Evolutionary conservation across 1,140 invertebrate genomes (phyloP), one percentile per base, ranked within the genome.

Genomic region (Temnothorax longispinosus): DNA sequence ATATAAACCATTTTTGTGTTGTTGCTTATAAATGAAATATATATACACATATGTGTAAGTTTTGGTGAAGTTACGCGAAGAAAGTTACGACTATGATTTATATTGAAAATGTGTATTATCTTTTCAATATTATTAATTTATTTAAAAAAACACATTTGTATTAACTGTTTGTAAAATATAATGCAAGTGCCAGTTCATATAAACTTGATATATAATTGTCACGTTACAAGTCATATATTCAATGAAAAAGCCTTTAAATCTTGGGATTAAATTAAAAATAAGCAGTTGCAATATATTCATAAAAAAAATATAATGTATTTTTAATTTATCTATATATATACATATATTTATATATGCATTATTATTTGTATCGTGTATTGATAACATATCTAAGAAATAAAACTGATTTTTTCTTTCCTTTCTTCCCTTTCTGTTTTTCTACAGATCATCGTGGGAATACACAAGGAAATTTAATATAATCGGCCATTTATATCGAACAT

Each of bases 101-200:
- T 56, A 81, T 56, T 27, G 6, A 27, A 71, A 56, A 71, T 81
- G 64, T 81, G 77, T 78, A 78, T 80, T 67, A 80, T 80, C 21
- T 54, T 80, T 81, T 77, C 18, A 60, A 47, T 62, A 75, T 84
- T 74, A 72, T 65, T 77, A 62, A 54, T 77, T 76, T 65, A 54
- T 85, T 54, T 65, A 65, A 74, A 84, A 52, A 64, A 84, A 65
- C 1, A 41, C 1, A 58, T 84, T 27, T 87, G 69, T 90, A 85
- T 72, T 81, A 82, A 89, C 77, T 72, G 15, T 78, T 91, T 92
- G 88, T 92, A 56, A 88, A 90, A 71, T 89, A 62, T 91, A 89
- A 56, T 82, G 78, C 84, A 84, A 91, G 7, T 62, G 58, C 74
- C 32, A 10, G 10, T 69, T 47, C 27, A 0, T 54, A 60, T 13